Evolutionary conservation across 2,797 vertebrate genomes (phyloP), one percentile per base, ranked within the genome.

Genomic region (Hirundo rustica): DNA sequence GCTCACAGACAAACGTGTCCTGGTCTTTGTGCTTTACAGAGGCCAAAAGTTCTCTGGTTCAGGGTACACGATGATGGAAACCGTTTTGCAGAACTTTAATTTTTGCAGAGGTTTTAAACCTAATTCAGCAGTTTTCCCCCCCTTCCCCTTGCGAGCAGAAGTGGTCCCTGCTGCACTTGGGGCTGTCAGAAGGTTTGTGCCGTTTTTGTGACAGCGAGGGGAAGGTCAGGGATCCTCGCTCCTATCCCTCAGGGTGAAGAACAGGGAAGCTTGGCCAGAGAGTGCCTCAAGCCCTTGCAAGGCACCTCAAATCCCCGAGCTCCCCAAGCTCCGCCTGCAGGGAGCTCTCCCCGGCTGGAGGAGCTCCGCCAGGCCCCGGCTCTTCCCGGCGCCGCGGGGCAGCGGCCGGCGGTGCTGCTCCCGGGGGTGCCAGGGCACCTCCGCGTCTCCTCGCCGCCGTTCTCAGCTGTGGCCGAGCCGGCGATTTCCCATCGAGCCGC

Each of bases 371-470:
- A 10, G 40, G 54, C 51, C 2, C 26, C 7, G 16, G 11, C 32
- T 34, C 26, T 25, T 34, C 3, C 12, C 38, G 38, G 38, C 38
- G 11, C 38, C 5, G 40, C 47, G 57, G 1, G 64, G 54, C 61
- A 42, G 76, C 64, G 54, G 73, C 8, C 3, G 76, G 58, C 60
- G 29, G 36, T 0, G 11, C 3, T 0, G 47, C 60, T 61, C 22
- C 64, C 32, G 10, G 77, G 50, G 38, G 1, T 4, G 11, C 1
- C 58, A 5, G 58, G 8, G 78, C 58, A 30, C 1, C 72, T 26
- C 68, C 4, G 62, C 9, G 1, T 1, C 51, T 51, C 5, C 70
- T 38, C 1, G 1, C 82, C 3, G 72, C 9, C 1, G 7, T 7
- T 50, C 36, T 7, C 83, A 54, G 79, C 95, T 18, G 51, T 3